A percentile compares a stretch with the other conserved stretches of the same genome.
Conservation (phyloP, 53 echinoderm and acorn worm species). For the Astropecten irregularis region DNA sequence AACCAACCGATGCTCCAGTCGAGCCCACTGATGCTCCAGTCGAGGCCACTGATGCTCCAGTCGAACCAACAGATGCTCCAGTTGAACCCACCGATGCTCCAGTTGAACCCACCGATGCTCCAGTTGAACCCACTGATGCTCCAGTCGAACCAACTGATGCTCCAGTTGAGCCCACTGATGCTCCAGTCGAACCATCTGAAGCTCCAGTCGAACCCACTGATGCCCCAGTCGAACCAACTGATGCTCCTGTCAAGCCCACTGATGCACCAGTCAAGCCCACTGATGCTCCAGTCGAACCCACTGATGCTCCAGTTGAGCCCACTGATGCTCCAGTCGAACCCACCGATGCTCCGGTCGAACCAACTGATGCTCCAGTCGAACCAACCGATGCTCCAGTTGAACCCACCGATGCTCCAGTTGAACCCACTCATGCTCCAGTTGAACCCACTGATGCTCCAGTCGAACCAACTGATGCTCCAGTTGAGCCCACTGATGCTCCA, state of each 20-base stretch:
- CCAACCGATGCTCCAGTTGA: not conserved
- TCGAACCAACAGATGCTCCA: not conserved
- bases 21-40: not conserved
- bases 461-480: not conserved
- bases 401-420: not conserved
- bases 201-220: not conserved
- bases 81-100: not conserved
- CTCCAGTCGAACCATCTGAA: not conserved
- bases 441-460: not conserved
- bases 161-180: not conserved
- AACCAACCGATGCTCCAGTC: not conserved
- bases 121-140: not conserved
- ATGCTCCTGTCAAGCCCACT: not conserved
- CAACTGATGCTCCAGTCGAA: not conserved
- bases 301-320: not conserved
- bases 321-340: not conserved
- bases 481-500: not conserved
- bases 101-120: not conserved
- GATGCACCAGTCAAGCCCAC: not conserved
- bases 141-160: not conserved
- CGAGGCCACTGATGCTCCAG: not conserved
- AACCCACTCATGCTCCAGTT: not conserved
- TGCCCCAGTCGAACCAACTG: not conserved
- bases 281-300: not conserved
- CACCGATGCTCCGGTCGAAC: not conserved